These are phyloP conservation scores for Drosophila helvetica DNA, from an alignment of 2,888 invertebrate species.

Conservation along the genomic window DNA sequence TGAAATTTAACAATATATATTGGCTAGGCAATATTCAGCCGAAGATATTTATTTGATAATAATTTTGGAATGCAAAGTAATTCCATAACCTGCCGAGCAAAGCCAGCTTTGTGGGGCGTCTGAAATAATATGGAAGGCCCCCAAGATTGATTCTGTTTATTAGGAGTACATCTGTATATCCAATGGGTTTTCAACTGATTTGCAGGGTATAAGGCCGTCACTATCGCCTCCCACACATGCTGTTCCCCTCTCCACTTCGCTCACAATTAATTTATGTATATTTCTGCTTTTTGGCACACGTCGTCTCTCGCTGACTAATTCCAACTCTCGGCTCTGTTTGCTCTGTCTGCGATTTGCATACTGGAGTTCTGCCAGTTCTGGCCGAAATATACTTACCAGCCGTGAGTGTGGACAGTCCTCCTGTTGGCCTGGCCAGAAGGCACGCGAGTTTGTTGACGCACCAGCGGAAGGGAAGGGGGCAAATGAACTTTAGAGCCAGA, in stretches of 20 bases:
- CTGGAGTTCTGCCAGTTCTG: conserved; percentile 10
- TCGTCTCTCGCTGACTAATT: conserved; percentile 47
- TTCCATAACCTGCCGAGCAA: background rate
- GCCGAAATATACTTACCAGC: conserved; percentile 47
- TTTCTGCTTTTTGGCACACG: conserved; percentile 69
- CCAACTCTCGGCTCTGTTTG: conserved; percentile 5
- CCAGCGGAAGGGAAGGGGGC: conserved; percentile 19
- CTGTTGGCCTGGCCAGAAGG: conserved; percentile 34
- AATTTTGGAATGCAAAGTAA: background rate
- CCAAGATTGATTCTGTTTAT: no score
- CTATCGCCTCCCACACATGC: conserved; percentile 2
- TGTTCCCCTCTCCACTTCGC: background rate
- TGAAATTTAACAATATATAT: conserved; percentile 18
- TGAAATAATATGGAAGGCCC: no score
- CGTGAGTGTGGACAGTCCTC: background rate
- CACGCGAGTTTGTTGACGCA: conserved; percentile 71
- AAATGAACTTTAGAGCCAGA: conserved; percentile 56
- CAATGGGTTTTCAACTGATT: background rate
- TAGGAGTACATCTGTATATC: no score
- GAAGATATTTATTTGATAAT: conserved; percentile 1
- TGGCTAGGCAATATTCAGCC: conserved; percentile 1
- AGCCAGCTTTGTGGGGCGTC: conserved; percentile 9
- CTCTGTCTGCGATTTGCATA: conserved; percentile 66
- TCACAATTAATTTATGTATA: conserved; percentile 65
- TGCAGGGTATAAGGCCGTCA: conserved; percentile 2